Evolutionary conservation across 2,113 vertebrate species (phyloP), one percentile per base, ranked within the genome.

Genomic region (Trematomus loennbergii): DNA sequence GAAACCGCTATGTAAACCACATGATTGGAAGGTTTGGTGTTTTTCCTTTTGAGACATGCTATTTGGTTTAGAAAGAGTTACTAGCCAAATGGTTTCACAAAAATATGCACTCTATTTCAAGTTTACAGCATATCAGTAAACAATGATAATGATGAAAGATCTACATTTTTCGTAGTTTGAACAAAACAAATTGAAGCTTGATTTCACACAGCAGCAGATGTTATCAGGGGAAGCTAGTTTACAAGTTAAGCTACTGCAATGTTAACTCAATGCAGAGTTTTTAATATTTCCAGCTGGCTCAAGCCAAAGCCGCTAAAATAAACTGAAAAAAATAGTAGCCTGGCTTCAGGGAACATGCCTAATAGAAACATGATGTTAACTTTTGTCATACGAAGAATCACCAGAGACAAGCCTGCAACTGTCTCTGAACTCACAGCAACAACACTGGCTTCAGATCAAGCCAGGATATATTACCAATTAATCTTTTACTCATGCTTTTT

Each of bases 401-500:
- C 2, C 68, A 78, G 66, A 79, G 18, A 81, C 12, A 3, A 78
- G 61, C 18, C 54, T 78, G 50, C 58, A 62, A 79, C 70, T 81
- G 50, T 40, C 9, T 78, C 45, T 87, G 71, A 81, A 81, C 25
- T 53, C 74, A 16, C 9, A 81, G 75, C 16, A 49, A 60, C 57
- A 83, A 76, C 58, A 78, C 17, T 69, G 67, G 25, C 71, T 36
- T 75, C 9, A 0, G 22, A 76, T 75, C 57, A 81, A 49, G 49
- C 52, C 62, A 71, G 60, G 78, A 81, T 66, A 22, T 62, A 72
- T 72, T 65, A 75, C 46, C 79, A 75, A 72, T 78, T 73, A 78
- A 80, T 89, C 84, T 84, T 36, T 68, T 58, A 60, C 25, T 75
- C 61, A 62, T 69, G 75, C 57, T 64, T 79, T 45, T n/a, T 81